phyloP scores from a whole-genome alignment of 1,140 invertebrate species.

The Araneus ventricosus region DNA sequence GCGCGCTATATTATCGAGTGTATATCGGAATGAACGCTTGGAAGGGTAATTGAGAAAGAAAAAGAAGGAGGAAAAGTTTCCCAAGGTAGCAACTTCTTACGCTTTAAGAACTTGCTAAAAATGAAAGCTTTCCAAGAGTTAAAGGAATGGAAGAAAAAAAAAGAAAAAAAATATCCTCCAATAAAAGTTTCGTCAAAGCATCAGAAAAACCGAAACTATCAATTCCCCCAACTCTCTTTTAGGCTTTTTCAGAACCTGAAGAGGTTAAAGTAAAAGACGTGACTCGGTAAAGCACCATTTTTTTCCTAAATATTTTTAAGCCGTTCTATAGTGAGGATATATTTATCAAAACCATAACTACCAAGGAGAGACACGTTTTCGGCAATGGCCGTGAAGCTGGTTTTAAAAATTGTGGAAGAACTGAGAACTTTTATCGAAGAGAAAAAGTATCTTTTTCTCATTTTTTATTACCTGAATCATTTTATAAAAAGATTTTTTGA shows the following conservation, averaged over 20 bases:
- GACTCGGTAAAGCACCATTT: background rate
- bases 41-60: background rate
- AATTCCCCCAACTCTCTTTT: background rate
- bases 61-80: background rate
- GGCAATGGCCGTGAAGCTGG: too few relatives aligned
- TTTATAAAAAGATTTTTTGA: background rate
- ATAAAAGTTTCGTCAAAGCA: slow-evolving; percentile 25
- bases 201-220: slow-evolving; percentile 7
- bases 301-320: slow-evolving; percentile 12
- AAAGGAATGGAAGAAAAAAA: background rate
- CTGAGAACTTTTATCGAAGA: background rate
- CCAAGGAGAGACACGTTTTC: background rate
- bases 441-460: background rate
- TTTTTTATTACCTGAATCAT: background rate
- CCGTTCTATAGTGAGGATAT: background rate
- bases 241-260: background rate
- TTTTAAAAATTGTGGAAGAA: background rate
- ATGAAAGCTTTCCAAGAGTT: background rate
- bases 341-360: slow-evolving; percentile 54
- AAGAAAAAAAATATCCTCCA: background rate
- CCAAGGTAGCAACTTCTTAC: slow-evolving; percentile 20
- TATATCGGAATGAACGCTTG: background rate
- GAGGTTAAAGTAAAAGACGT: background rate
- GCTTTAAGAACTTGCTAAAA: slow-evolving; percentile 5
- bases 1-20: background rate